Base-by-base conservation (phyloP, 2,797 vertebrate genomes). In the Capromys pilorides region DNA sequence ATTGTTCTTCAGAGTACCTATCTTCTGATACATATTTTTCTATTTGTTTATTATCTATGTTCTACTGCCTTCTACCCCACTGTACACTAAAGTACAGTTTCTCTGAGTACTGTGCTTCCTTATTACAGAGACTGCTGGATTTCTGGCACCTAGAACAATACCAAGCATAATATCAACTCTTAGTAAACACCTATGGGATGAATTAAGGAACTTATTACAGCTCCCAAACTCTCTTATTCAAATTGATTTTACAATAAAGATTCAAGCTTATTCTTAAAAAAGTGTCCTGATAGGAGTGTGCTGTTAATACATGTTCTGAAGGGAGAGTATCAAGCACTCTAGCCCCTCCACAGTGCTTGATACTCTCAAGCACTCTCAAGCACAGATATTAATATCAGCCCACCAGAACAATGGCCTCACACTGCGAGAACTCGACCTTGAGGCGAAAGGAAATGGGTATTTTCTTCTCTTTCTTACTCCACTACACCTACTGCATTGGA, bases 391-490 rank as follows among this genome's bases (percentile, higher is more conserved):
- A 57, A 57, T 57, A 36, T 2, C 22, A 49, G 19, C 3, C 2
- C 33, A 41, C 59, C 16, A 62, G 41, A 54, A 3, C 18, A 1
- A 79, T 0, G 2, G 36, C 2, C 28, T n/a, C n/a, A 10, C 69
- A 41, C 0, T 6, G 0, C 54, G 62, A 83, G 33, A 21, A 13
- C 33, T 33, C 18, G 19, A 8, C 26, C 26, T 14, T 19, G 8
- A 45, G 24, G 11, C 18, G 11, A 45, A 75, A 49, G 33, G 11
- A 12, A 10, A 14, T 0, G 3, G 41, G 3, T 2, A 7, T 33
- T 79, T 49, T 71, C 4, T 22, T 71, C 49, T 9, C 21, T 39
- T 33, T 49, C 26, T 41, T 0, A 11, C 26, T 26, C 4, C 12
- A 1, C 24, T 28, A 13, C 66, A 39, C 57, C 54, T 1, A 21